Evolutionary conservation across 2,797 vertebrate genomes (phyloP).

Genomic region (Acanthopagrus latus): DNA sequence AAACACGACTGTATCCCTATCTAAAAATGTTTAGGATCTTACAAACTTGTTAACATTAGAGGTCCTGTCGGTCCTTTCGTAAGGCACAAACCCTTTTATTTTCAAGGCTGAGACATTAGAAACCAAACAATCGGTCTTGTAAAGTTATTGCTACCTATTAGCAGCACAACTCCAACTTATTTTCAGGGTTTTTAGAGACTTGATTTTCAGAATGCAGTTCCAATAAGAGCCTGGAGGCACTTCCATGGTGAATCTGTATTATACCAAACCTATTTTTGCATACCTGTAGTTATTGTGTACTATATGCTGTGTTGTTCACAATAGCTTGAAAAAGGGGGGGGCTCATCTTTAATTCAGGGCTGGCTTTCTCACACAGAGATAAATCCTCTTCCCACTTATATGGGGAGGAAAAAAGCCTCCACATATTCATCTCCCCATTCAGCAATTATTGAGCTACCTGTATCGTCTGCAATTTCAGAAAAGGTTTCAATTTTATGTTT

Average conservation of each 20-base stretch:
- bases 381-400: conserved; percentile 73
- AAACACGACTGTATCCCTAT: neutral
- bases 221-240: conserved; percentile 51
- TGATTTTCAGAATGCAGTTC: conserved; percentile 19
- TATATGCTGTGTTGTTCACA: conserved; percentile 65
- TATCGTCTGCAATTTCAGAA: conserved; percentile 61
- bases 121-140: conserved; percentile 11
- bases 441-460: conserved; percentile 72
- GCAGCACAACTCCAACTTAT: neutral
- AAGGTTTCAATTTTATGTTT: conserved; percentile 61
- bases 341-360: conserved; percentile 81
- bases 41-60: neutral
- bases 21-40: neutral
- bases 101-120: conserved; percentile 4
- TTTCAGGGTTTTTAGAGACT: neutral
- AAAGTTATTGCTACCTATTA: conserved; percentile 9
- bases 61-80: neutral
- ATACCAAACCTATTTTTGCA: conserved; percentile 64
- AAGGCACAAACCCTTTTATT: conserved; percentile 17
- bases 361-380: conserved; percentile 64
- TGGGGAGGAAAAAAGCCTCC: conserved; percentile 35
- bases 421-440: conserved; percentile 66
- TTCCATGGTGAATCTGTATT: conserved; percentile 49
- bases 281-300: conserved; percentile 73
- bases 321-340: conserved; percentile 66